Percentiles rank a stretch among this genome's conserved stretches.
Evolutionary conservation across 2,888 invertebrate species (phyloP).

Genomic region (Eudemis profundana): DNA sequence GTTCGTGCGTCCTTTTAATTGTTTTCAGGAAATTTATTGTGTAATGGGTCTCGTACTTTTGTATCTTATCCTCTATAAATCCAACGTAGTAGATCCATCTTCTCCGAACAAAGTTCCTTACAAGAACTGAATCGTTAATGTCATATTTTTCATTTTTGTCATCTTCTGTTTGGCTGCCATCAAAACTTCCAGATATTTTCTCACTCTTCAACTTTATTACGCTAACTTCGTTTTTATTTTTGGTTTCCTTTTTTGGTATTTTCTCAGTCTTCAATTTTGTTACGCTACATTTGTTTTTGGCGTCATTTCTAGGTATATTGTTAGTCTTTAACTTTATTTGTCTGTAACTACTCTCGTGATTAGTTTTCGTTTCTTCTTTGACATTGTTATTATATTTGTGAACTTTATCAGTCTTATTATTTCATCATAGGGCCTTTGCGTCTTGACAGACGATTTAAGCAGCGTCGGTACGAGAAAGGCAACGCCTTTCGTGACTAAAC

Average conservation of each 20-base stretch:
- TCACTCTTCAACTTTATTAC: constrained; percentile 5
- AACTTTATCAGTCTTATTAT: not conserved
- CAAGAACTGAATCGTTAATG: not conserved
- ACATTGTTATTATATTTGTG: not conserved
- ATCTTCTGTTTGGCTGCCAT: not conserved
- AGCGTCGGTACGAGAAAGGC: too few relatives aligned
- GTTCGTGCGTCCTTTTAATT: constrained; percentile 4
- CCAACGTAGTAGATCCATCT: constrained; percentile 37
- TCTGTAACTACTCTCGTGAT: too few relatives aligned
- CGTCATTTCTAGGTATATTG: too few relatives aligned
- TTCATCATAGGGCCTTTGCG: too few relatives aligned
- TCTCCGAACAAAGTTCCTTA: constrained; percentile 28
- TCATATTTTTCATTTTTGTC: not conserved
- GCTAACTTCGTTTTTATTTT: not conserved
- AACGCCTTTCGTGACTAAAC: too few relatives aligned
- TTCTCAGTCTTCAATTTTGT: too few relatives aligned
- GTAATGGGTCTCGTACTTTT: constrained; percentile 27
- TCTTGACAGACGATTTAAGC: too few relatives aligned
- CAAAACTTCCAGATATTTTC: not conserved
- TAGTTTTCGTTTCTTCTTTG: not conserved
- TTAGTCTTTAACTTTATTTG: too few relatives aligned
- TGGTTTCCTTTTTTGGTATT: not conserved
- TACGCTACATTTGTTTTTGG: too few relatives aligned
- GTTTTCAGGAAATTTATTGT: constrained; percentile 26
- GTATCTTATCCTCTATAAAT: constrained; percentile 24